Percentiles rank a stretch among this genome's conserved stretches.
Conservation (phyloP, 2,888 invertebrate species). For the Lycophotia porphyrea region DNA sequence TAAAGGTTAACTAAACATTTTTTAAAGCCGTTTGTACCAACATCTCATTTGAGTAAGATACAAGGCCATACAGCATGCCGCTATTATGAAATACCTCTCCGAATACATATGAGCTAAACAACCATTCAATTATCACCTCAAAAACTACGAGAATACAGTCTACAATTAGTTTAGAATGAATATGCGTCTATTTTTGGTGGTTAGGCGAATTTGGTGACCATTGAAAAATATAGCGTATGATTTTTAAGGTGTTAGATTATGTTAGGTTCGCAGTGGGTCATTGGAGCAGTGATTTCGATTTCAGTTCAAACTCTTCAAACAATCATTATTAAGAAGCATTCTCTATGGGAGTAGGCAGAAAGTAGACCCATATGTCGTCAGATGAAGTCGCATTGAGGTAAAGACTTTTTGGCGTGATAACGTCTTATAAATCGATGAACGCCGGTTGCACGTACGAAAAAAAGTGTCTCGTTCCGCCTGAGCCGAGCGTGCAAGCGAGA, state of each 20-base stretch:
- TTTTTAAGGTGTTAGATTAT: background rate
- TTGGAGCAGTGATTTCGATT: background rate
- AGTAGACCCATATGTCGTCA: no score
- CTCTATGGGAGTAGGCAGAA: no score
- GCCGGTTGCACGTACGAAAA: no score
- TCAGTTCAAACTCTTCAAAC: background rate
- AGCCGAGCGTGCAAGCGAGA: no score
- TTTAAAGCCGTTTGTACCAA: conserved; percentile 29
- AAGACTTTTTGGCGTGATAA: no score
- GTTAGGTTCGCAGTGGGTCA: background rate
- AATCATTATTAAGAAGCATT: no score
- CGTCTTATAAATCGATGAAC: no score
- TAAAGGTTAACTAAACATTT: conserved; percentile 22
- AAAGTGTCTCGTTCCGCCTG: no score
- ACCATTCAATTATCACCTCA: conserved; percentile 16
- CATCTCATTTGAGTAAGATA: background rate
- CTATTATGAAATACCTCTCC: conserved; percentile 26
- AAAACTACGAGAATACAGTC: conserved; percentile 6
- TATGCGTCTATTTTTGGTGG: background rate
- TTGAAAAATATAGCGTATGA: conserved; percentile 12
- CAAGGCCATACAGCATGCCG: conserved; percentile 21
- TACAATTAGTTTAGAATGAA: conserved; percentile 11
- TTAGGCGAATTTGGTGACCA: background rate
- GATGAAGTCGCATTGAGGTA: no score
- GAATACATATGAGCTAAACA: conserved; percentile 18